Percentiles rank a stretch among this genome's conserved stretches.
These are phyloP conservation scores for Poeciliopsis gracilis DNA, from an alignment of 2,797 vertebrate species.

Conservation along the genomic window DNA sequence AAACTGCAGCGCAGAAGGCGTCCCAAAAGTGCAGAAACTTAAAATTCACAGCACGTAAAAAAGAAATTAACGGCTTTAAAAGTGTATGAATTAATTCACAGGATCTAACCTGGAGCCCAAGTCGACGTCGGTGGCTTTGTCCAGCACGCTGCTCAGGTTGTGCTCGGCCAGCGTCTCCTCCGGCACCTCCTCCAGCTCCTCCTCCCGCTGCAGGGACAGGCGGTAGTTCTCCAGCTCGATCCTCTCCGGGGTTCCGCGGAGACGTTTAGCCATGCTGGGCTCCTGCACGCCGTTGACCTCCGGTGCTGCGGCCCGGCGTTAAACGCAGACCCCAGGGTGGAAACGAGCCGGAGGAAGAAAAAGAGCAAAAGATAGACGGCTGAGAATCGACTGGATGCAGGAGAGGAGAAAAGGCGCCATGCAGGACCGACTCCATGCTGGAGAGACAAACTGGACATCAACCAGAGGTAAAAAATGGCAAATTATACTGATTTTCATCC, in stretches of 20 bases:
- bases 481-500: no score
- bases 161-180: constrained; percentile 97
- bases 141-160: constrained; percentile 94
- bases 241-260: constrained; percentile 92
- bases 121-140: constrained; percentile 88
- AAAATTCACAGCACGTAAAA: neutral
- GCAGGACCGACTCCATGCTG: constrained; percentile 9
- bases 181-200: constrained; percentile 91
- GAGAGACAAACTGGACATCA: neutral
- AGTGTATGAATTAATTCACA: no score
- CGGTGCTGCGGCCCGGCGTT: constrained; percentile 68
- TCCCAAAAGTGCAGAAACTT: neutral
- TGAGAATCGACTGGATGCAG: constrained; percentile 58
- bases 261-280: constrained; percentile 88
- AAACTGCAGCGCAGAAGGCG: neutral
- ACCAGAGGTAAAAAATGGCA: no score
- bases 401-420: constrained; percentile 5
- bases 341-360: constrained; percentile 33
- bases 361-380: constrained; percentile 75
- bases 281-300: constrained; percentile 91
- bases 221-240: constrained; percentile 98
- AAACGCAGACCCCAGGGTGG: constrained; percentile 10
- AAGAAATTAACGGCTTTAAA: no score
- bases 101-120: constrained; percentile 87
- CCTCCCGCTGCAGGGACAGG: constrained; percentile 88